Evolutionary conservation across 2,888 invertebrate species (phyloP).

Genomic region (Xylota segnis): DNA sequence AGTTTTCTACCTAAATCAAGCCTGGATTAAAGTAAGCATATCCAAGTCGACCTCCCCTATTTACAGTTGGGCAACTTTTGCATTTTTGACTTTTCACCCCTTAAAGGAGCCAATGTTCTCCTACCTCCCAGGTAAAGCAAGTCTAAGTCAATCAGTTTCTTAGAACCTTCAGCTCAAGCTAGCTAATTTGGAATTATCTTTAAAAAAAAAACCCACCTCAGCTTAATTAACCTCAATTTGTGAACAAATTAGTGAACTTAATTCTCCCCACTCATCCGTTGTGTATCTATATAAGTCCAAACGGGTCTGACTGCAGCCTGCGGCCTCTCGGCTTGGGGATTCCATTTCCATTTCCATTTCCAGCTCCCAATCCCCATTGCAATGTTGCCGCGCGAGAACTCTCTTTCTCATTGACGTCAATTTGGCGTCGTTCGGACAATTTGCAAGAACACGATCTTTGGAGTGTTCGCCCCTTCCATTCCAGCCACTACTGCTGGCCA

Average conservation of each 20-base stretch:
- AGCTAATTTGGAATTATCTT: background rate
- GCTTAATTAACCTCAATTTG: conserved; percentile 61
- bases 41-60: too few relatives aligned
- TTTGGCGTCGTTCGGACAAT: conserved; percentile 39
- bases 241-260: conserved; percentile 47
- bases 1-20: too few relatives aligned
- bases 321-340: background rate
- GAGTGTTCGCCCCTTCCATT: background rate
- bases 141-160: background rate
- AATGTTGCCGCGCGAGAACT: conserved; percentile 28
- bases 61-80: too few relatives aligned
- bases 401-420: conserved; percentile 35
- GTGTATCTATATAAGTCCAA: conserved; percentile 13
- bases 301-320: conserved; percentile 35
- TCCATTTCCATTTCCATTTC: background rate
- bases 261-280: conserved; percentile 16
- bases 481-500: background rate
- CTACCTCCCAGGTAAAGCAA: too few relatives aligned
- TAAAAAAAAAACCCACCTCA: background rate
- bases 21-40: too few relatives aligned
- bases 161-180: background rate
- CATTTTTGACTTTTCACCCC: too few relatives aligned
- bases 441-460: conserved; percentile 57
- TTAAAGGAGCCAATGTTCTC: too few relatives aligned
- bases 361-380: conserved; percentile 2